Conservation (phyloP, 1,140 invertebrate species). For the Trichonephila inaurata region DNA sequence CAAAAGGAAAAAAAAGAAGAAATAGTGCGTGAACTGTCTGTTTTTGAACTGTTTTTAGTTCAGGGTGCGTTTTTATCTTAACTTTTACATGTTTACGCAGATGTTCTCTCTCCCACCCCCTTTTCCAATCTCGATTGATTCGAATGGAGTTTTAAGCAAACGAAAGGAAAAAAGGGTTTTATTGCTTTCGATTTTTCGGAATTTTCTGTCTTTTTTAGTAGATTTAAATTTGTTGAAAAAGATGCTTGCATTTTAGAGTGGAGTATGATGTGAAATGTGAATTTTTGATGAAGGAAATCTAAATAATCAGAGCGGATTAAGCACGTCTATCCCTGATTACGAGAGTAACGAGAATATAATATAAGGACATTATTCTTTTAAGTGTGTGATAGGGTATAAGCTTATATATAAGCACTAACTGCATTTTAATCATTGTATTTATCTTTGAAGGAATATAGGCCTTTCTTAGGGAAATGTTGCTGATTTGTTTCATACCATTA, state of each 20-base stretch:
- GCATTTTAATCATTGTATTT: no score
- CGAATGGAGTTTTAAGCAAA: not conserved
- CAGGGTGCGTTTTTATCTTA: not conserved
- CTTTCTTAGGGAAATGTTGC: no score
- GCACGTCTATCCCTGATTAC: no score
- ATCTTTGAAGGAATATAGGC: no score
- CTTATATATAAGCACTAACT: no score
- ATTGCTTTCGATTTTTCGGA: not conserved
- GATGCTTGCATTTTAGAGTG: not conserved
- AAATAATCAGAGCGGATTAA: no score
- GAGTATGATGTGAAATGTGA: not conserved
- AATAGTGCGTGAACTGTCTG: slow-evolving; percentile 15
- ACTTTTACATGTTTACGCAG: not conserved
- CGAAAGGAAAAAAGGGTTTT: not conserved
- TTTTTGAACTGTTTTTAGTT: not conserved
- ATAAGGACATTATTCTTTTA: no score
- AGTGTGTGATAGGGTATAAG: no score
- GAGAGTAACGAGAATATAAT: no score
- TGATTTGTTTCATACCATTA: no score
- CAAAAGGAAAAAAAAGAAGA: not conserved
- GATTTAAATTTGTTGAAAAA: not conserved
- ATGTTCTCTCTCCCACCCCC: not conserved
- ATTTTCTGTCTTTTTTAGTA: not conserved
- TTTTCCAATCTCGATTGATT: not conserved
- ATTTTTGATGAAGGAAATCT: not conserved